These are phyloP conservation scores for Zapornia atra DNA, from an alignment of 2,113 vertebrate species.

Conservation along the genomic window DNA sequence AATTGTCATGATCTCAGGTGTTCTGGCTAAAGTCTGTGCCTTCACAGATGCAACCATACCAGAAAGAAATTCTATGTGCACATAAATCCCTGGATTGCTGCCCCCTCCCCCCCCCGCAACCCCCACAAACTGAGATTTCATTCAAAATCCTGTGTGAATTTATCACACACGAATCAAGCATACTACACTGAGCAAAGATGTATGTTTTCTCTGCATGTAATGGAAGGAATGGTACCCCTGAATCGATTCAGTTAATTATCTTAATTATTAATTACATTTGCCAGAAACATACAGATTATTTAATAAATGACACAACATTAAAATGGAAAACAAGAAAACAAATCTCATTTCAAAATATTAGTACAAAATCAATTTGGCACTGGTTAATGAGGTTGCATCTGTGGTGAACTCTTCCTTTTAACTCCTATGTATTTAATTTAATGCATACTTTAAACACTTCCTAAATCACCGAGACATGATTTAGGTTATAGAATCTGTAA, in stretches of 20 bases:
- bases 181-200: background rate
- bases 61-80: background rate
- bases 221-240: background rate
- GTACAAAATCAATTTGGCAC: constrained; percentile 23
- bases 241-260: constrained; percentile 30
- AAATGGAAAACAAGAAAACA: constrained; percentile 42
- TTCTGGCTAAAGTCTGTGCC: background rate
- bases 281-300: constrained; percentile 1
- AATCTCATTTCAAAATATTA: constrained; percentile 10
- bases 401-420: background rate
- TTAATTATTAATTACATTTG: constrained; percentile 40
- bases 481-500: background rate
- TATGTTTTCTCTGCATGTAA: background rate
- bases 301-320: background rate
- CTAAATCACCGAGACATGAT: background rate
- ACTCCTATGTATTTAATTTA: background rate
- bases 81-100: background rate
- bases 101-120: too few relatives aligned
- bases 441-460: background rate
- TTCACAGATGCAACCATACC: background rate
- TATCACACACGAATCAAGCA: background rate
- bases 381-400: constrained; percentile 10
- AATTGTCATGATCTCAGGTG: background rate
- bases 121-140: background rate
- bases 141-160: background rate